Conservation (phyloP, 2,113 vertebrate species). For the Malurus melanocephalus region DNA sequence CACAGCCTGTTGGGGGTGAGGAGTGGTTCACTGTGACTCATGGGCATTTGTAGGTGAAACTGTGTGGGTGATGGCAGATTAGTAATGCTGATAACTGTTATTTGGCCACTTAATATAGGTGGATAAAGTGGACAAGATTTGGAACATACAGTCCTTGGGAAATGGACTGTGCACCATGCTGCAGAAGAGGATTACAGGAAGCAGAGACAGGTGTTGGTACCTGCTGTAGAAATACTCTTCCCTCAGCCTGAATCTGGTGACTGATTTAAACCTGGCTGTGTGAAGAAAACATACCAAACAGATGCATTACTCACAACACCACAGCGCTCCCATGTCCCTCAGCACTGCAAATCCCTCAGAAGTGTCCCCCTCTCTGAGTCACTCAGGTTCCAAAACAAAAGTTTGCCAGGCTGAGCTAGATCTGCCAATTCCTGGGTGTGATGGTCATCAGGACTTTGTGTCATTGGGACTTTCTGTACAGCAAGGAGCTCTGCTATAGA, state of each 20-base stretch:
- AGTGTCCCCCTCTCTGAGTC: background rate
- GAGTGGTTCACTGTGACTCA: background rate
- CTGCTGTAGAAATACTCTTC: background rate
- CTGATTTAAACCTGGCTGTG: background rate
- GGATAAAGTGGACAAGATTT: background rate
- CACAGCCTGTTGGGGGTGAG: background rate
- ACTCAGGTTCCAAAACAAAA: background rate
- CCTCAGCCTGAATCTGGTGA: background rate
- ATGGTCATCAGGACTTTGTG: background rate
- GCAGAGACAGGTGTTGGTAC: background rate
- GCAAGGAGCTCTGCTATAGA: background rate
- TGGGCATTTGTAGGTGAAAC: background rate
- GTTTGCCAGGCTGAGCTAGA: background rate
- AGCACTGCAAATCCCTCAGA: background rate
- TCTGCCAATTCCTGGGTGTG: background rate
- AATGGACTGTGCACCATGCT: accelerated
- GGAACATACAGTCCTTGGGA: background rate
- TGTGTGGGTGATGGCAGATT: background rate
- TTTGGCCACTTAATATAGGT: background rate
- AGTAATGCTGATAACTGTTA: background rate
- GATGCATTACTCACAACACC: background rate
- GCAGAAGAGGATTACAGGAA: background rate
- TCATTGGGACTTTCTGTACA: background rate
- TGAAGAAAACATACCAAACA: background rate
- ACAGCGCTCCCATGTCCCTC: background rate